These are phyloP conservation scores for Meda fulgida DNA, from an alignment of 2,797 vertebrate genomes.

Conservation along the genomic window DNA sequence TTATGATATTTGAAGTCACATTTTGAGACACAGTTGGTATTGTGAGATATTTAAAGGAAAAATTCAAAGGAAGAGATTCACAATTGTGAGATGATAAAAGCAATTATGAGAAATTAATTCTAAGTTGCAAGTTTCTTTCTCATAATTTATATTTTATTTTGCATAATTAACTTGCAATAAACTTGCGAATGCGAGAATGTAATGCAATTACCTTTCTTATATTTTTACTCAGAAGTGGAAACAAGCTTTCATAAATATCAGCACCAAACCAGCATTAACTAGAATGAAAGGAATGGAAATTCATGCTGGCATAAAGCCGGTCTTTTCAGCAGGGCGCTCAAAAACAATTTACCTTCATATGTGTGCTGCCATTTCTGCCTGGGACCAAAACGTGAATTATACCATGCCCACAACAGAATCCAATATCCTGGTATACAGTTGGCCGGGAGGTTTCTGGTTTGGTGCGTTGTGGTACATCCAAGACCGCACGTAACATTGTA, in stretches of 20 bases:
- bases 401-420: conserved; percentile 25
- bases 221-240: not conserved
- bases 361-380: conserved; percentile 51
- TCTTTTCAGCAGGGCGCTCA: not conserved
- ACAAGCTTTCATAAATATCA: conserved; percentile 39
- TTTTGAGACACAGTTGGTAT: not conserved
- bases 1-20: not conserved
- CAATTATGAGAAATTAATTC: not conserved
- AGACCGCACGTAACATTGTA: not conserved
- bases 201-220: not conserved
- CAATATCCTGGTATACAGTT: conserved; percentile 80
- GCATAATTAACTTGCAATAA: not conserved
- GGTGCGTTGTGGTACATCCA: conserved; percentile 77
- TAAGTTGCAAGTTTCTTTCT: not conserved
- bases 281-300: not conserved
- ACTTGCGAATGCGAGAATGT: not conserved
- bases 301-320: not conserved
- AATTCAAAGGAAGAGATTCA: not conserved
- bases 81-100: not conserved
- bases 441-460: conserved; percentile 79
- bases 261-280: conserved; percentile 61
- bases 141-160: conserved; percentile 21
- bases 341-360: not conserved
- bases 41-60: not conserved
- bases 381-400: conserved; percentile 57